Base-by-base conservation (phyloP, 1,140 invertebrate genomes). In the Trigoniulus corallinus region DNA sequence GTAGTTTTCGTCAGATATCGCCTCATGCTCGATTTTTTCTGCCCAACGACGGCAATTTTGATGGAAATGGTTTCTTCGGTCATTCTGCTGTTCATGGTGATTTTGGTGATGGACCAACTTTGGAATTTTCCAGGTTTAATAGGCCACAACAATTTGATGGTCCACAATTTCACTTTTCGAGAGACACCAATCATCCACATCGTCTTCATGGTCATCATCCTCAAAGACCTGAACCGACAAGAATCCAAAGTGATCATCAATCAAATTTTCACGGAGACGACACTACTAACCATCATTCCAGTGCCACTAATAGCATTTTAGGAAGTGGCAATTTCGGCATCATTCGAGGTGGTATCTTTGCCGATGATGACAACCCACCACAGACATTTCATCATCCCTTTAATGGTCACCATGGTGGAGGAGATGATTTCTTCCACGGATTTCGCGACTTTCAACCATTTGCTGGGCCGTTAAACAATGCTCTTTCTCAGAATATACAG, bases 311-410 rank as follows among this genome's bases (percentile, higher is more conserved):
- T 20, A 58, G 62, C 22, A 69, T 88, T 2, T 64, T 89, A 20
- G 84, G 85, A 1, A 87, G 84, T 0, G 87, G 86, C 0, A 88
- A 91, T 64, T 91, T 89, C 59, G 85, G 84, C 1, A 82, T 91
- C 1, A 79, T 91, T 27, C 73, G 76, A 47, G 87, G 87, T 0
- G 87, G 87, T 1, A 89, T 86, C 21, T 91, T 86, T 64, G 87
- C 85, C 42, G 72, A 72, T 54, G 73, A 74, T n/a, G 75, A 73
- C 24, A 69, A 73, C 3, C 69, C 68, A 12, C 70, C 74, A 45
- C n/a, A 51, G 55, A 41, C 55, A 55, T 41, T 37, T 12, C 47
- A 41, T 20, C 18, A 7, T 20, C 18, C 18, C 4, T 44, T 18
- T 7, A 12, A 7, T 21, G 18, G 18, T 7, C 42, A 18, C 12